Evolutionary conservation across 2,797 vertebrate species (phyloP), one percentile per base, ranked within the genome.

Genomic region (Cossypha polioptera): DNA sequence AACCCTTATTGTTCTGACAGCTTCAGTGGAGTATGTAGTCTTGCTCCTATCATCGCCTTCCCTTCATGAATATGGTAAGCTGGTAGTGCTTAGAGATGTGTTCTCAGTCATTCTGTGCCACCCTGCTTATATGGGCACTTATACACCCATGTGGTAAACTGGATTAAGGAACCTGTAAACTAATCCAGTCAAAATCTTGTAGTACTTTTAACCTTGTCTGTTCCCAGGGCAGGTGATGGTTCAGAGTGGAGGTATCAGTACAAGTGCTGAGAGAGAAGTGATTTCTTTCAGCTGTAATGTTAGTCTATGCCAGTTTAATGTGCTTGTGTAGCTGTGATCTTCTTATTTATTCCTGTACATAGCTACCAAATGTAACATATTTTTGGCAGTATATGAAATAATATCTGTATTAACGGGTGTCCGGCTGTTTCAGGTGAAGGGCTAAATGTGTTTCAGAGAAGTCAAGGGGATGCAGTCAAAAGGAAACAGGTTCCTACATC

Each of bases 51-150:
- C 36, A 4, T 76, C 5, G 11, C 45, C 72, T 92, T 94, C 91
- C n/a, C 78, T 94, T 96, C 90, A 95, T 95, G 89, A 94, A 94
- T 94, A 95, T 89, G 89, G 76, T 93, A 96, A 91, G 38, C 72
- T 91, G 74, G 48, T 73, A 51, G 71, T 35, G 31, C 59, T 73
- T 76, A 53, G 81, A 77, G 81, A 73, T 61, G 55, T 76, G 45
- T 63, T 90, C 72, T 71, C 36, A 21, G 71, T 79, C 42, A 7
- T 77, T 91, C 78, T 67, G 57, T 92, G 51, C 63, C 72, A 74
- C 38, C 42, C 21, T 0, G 1, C 29, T 55, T 87, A 15, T 42
- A 22, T 38, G 40, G 51, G 10, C 68, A 20, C 59, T 93, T 78
- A 28, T 24, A 62, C 2, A 26, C 78, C 66, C 28, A 6, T 53